phyloP scores from a whole-genome alignment of 2,888 invertebrate genomes.

The Gisinianus flammeolus region DNA sequence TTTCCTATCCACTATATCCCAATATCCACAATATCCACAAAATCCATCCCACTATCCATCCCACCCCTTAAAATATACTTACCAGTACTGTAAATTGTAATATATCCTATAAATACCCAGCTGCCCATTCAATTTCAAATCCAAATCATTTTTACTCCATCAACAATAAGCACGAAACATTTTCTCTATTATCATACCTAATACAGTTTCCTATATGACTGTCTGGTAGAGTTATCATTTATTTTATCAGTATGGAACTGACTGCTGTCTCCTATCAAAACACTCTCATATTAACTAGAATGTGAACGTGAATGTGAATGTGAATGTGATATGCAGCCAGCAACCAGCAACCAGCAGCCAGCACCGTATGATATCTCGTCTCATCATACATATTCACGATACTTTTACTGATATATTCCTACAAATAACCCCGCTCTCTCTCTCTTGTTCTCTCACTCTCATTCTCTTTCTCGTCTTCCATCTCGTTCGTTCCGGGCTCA shows the following conservation, averaged over 20 bases:
- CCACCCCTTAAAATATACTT: too few relatives aligned
- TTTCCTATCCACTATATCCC: not conserved
- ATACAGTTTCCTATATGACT: too few relatives aligned
- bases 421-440: not conserved
- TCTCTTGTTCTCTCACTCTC: not conserved
- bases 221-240: too few relatives aligned
- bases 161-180: not conserved
- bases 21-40: not conserved
- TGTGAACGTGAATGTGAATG: not conserved
- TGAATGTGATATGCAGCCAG: too few relatives aligned
- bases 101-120: conserved; percentile 7
- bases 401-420: too few relatives aligned
- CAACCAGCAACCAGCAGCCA: too few relatives aligned
- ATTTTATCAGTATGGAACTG: too few relatives aligned
- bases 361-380: too few relatives aligned
- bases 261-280: too few relatives aligned
- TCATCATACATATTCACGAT: too few relatives aligned
- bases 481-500: not conserved
- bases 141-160: conserved; percentile 12
- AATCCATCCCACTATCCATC: not conserved
- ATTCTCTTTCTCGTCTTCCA: not conserved
- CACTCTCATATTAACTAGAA: too few relatives aligned
- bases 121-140: conserved; percentile 15
- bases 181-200: not conserved
- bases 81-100: too few relatives aligned